Percentiles rank a stretch among this genome's conserved stretches.
Conservation (phyloP, 2,888 invertebrate genomes). For the Mesopsocus fuscifrons region DNA sequence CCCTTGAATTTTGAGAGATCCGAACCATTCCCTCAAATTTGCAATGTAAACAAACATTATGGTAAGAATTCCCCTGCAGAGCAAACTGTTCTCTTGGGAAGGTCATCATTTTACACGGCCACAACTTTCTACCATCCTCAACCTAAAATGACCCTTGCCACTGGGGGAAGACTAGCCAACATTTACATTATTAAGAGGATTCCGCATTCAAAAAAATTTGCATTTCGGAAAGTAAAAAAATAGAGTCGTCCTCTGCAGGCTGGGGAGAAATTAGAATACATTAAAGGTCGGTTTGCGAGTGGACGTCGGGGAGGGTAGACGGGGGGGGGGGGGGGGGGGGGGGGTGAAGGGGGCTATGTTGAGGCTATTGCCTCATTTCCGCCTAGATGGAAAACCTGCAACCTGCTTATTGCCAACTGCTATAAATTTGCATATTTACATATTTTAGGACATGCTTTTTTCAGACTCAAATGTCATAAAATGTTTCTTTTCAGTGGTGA, state of each 20-base stretch:
- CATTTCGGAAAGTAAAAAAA: constrained; percentile 9
- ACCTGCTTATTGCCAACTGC: too few species aligned
- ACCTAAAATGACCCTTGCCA: not conserved
- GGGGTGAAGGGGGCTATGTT: not conserved
- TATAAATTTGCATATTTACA: too few species aligned
- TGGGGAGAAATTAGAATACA: constrained; percentile 8
- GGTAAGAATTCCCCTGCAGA: not conserved
- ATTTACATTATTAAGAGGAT: too few species aligned
- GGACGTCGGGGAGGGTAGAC: too few species aligned
- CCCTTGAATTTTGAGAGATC: not conserved
- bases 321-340: too few species aligned
- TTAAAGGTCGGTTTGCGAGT: not conserved
- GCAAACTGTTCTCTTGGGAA: not conserved
- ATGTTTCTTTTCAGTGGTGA: too few species aligned
- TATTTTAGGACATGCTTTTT: too few species aligned
- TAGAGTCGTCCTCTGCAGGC: constrained; percentile 4
- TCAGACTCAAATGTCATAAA: too few species aligned
- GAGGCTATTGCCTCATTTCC: too few species aligned
- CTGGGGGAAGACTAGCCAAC: too few species aligned
- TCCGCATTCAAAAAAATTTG: constrained; percentile 9
- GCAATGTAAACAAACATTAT: constrained; percentile 3
- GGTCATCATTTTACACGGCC: not conserved
- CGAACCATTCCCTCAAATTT: constrained; percentile 5
- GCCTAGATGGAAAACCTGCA: too few species aligned
- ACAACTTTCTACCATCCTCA: not conserved